A percentile compares a stretch with the other conserved stretches of the same genome.
Conservation (phyloP, 2,888 invertebrate genomes). For the Brenthis ino region DNA sequence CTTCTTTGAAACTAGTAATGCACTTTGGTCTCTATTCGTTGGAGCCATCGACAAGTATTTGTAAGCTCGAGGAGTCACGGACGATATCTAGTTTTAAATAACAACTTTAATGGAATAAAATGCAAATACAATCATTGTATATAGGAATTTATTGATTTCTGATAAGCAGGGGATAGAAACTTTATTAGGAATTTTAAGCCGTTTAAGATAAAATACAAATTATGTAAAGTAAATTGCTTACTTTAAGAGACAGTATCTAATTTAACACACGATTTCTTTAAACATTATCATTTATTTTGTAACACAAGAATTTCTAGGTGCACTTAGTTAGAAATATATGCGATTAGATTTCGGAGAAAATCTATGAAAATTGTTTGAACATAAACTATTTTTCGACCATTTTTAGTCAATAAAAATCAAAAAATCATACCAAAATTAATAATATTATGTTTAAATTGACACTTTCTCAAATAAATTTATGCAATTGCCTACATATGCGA, state of each 20-base stretch:
- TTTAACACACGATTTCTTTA: not conserved
- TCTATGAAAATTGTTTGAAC: no score
- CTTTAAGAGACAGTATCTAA: slow-evolving; percentile 6
- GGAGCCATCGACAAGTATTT: not conserved
- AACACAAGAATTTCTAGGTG: not conserved
- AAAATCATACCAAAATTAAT: no score
- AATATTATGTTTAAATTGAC: no score
- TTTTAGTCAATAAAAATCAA: no score
- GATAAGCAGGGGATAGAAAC: slow-evolving; percentile 13
- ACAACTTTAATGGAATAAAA: slow-evolving; percentile 23
- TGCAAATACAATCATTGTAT: slow-evolving; percentile 26
- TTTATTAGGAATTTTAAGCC: slow-evolving; percentile 20
- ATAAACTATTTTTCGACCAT: no score
- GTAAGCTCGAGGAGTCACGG: slow-evolving; percentile 1
- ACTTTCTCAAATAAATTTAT: no score
- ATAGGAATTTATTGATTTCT: slow-evolving; percentile 22
- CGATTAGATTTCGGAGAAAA: no score
- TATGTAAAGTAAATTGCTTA: slow-evolving; percentile 11
- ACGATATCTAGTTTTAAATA: slow-evolving; percentile 6
- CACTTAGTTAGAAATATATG: no score
- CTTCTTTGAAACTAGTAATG: no score
- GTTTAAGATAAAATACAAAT: slow-evolving; percentile 25
- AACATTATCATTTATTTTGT: not conserved
- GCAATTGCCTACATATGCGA: no score
- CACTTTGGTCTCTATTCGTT: no score